Evolutionary conservation across 2,113 vertebrate genomes (phyloP).

Genomic region (Conger conger): DNA sequence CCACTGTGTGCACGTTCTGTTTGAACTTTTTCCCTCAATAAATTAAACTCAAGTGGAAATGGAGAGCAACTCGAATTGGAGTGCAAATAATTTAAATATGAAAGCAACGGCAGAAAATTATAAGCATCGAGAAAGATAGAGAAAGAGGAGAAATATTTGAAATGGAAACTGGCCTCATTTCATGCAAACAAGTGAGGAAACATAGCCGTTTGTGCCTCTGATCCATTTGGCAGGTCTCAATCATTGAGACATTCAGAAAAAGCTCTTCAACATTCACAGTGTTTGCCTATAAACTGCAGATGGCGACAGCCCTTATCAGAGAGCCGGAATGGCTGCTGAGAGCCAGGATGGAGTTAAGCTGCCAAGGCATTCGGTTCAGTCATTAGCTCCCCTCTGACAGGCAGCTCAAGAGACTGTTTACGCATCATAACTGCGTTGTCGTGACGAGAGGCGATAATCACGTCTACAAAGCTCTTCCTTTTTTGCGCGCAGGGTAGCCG

Average conservation of each 20-base stretch:
- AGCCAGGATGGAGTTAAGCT: neutral
- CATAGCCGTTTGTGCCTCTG: neutral
- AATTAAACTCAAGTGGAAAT: too few species aligned
- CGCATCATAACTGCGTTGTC: neutral
- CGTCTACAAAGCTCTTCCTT: neutral
- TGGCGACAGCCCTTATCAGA: neutral
- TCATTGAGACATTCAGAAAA: neutral
- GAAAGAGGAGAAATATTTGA: too few species aligned
- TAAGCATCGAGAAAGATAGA: too few species aligned
- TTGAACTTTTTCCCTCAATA: too few species aligned
- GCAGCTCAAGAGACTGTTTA: neutral
- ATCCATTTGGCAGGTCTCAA: neutral
- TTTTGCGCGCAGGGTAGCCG: neutral
- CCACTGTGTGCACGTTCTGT: too few species aligned
- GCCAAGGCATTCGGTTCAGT: neutral
- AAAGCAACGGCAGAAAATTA: too few species aligned
- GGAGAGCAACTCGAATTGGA: too few species aligned
- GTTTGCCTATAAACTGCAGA: slow-evolving; percentile 2
- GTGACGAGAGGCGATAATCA: neutral
- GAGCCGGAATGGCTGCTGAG: neutral
- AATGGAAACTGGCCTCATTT: neutral
- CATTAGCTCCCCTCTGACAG: neutral
- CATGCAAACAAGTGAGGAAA: neutral
- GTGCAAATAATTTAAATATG: neutral
- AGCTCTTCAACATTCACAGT: neutral